Evolutionary conservation across 2,113 vertebrate genomes (phyloP), one percentile per base, ranked within the genome.

Genomic region (Macrotus californicus): DNA sequence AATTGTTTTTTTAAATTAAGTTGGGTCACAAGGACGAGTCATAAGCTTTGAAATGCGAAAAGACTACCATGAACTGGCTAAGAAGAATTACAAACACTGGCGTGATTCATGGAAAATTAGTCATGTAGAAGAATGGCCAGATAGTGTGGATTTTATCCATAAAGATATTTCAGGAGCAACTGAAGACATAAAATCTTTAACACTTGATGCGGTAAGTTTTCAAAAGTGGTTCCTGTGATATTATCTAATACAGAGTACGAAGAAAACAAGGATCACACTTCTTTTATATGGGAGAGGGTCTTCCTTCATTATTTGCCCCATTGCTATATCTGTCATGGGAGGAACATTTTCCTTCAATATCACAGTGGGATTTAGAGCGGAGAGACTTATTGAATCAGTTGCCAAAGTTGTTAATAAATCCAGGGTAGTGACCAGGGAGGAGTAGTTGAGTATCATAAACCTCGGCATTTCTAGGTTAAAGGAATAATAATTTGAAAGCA

Each of bases 21-120:
- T 99, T 95, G 99, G 99, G 75, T 98, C 98, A 46, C 98, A 97
- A 79, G 99, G 99, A 93, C 98, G 56, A 64, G 99, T 99, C 72
- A 8, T 99, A 96, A 99, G 99, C 94, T 98, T 99, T 21, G 99
- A 99, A 96, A 87, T 99, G 91, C 98, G 99, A 92, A 97, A 99
- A 16, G 99, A 99, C 93, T 99, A 99, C 95, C 98, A 98, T 73
- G 97, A 18, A 81, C 97, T 98, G 97, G 98, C 99, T 2, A 98
- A 98, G 96, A 97, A 96, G 54, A 99, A 99, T 97, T 99, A 99
- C 96, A 94, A 98, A 29, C 97, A 93, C n/a, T 99, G 99, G 99
- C 93, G 98, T 91, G 86, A 97, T 12, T 97, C 99, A 0, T 99
- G 99, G 99, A 88, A 94, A 67, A 94, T 98, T 89, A 97, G 98